Evolutionary conservation across 92 coral and sea anemone species (phyloP), one percentile per base, ranked within the genome.

Genomic region (Palythoa caribaeorum): DNA sequence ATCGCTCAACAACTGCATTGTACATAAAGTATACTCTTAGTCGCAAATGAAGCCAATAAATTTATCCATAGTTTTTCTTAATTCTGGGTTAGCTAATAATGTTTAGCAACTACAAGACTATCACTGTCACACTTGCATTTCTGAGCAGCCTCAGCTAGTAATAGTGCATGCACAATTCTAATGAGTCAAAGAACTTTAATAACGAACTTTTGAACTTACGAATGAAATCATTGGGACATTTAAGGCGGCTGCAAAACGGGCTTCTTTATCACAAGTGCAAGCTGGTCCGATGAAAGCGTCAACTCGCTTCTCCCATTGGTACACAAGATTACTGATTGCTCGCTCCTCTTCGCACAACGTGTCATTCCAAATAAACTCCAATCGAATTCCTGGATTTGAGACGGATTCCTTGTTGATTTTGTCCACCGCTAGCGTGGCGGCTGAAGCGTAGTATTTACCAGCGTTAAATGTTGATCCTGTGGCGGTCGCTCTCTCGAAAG

Each of bases 251-350:
- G 98, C 99, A 55, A 97, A 83, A 7, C 98, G 77, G 10, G 96
- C 98, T 35, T 94, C 98, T 0, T 87, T 93, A 15, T 84, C 84
- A 60, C 99, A 97, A 11, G 81, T 84, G 66, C 99, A 97, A 11
- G 97, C 99, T 60, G 96, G 92, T 0, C 99, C 99, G 72, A 95
- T 95, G 59, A 96, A 92, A 9, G 88, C 99, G 59, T 95, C 94
- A 28, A 95, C 99, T 71, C 84, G 84, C 69, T 75, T 81, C 78
- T 92, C 90, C 83, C 91, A 80, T 59, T 96, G 96, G 9, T 85
- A 59, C 16, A 89, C 84, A 88, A 96, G 54, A 8, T 84, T 90
- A 17, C 79, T 55, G 63, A 95, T 87, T 60, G 96, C 90, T 76
- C 21, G 48, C 66, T 90, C 96, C 57, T 91, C 96, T 38, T 76